phyloP scores from a whole-genome alignment of 2,113 vertebrate genomes.

The Hemicordylus capensis region DNA sequence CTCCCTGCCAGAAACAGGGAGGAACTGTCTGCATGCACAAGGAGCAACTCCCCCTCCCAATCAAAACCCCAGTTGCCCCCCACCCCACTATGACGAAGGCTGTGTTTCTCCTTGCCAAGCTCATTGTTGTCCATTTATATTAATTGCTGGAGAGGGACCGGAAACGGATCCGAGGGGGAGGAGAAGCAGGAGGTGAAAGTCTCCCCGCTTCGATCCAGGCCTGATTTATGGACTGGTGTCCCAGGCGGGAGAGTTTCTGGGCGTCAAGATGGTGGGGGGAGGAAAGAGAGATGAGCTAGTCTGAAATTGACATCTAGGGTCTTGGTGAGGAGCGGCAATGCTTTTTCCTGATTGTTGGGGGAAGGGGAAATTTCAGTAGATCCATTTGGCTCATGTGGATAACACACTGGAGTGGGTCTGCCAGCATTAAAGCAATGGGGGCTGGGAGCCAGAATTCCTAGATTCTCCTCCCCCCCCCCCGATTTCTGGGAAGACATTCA shows the following conservation, averaged over 20 bases:
- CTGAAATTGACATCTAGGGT: neutral
- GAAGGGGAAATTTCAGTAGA: neutral
- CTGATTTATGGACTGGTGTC: conserved; percentile 11
- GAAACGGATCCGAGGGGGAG: neutral
- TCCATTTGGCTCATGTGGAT: neutral
- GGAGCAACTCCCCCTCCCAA: neutral
- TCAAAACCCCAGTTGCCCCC: neutral
- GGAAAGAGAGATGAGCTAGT: neutral
- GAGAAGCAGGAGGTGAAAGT: neutral
- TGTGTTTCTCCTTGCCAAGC: conserved; percentile 6
- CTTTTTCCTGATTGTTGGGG: neutral
- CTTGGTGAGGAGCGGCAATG: neutral
- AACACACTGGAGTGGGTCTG: neutral
- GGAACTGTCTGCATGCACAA: neutral
- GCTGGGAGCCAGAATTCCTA: neutral
- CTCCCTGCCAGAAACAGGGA: neutral
- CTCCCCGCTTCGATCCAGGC: neutral
- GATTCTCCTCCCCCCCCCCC: neutral
- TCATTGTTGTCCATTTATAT: neutral
- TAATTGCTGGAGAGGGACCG: conserved; percentile 12
- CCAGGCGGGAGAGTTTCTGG: neutral
- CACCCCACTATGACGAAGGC: conserved; percentile 11
- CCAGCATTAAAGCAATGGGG: neutral
- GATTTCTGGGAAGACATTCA: conserved; percentile 1
- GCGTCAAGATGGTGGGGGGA: neutral